These are phyloP conservation scores for Clarias pachynema DNA, from an alignment of 2,797 vertebrate species.

Conservation along the genomic window DNA sequence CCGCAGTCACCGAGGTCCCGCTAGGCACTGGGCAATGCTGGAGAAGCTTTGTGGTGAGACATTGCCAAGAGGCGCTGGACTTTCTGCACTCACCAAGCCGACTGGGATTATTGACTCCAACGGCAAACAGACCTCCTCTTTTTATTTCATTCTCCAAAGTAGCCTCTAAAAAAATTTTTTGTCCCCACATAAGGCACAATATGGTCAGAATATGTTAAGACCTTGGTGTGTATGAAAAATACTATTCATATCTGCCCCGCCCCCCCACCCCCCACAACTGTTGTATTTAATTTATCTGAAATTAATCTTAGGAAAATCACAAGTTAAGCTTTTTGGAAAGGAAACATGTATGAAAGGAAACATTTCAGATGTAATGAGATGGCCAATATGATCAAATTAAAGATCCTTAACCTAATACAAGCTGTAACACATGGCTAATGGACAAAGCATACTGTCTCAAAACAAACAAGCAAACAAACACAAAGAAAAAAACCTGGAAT, in stretches of 20 bases:
- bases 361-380: constrained; percentile 21
- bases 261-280: constrained; percentile 11
- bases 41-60: constrained; percentile 80
- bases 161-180: constrained; percentile 68
- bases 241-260: constrained; percentile 55
- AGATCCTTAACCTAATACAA: constrained; percentile 39
- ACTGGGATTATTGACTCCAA: constrained; percentile 77
- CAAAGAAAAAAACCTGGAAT: constrained; percentile 14
- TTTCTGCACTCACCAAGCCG: constrained; percentile 76
- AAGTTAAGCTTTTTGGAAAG: constrained; percentile 18
- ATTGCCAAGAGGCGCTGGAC: constrained; percentile 80
- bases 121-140: constrained; percentile 69
- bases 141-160: constrained; percentile 63
- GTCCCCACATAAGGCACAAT: constrained; percentile 68
- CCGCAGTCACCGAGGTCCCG: constrained; percentile 83
- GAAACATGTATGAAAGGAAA: constrained; percentile 9
- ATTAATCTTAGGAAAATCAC: constrained; percentile 8
- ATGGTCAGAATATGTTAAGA: constrained; percentile 73
- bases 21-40: constrained; percentile 74
- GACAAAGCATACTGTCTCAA: constrained; percentile 23
- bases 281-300: constrained; percentile 19
- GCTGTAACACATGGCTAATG: constrained; percentile 54
- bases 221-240: constrained; percentile 62
- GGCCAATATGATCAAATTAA: constrained; percentile 38
- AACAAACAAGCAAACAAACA: constrained; percentile 29